Percentiles rank a stretch among this genome's conserved stretches.
Evolutionary conservation across 2,113 vertebrate genomes (phyloP).

Genomic region (Athene cunicularia): DNA sequence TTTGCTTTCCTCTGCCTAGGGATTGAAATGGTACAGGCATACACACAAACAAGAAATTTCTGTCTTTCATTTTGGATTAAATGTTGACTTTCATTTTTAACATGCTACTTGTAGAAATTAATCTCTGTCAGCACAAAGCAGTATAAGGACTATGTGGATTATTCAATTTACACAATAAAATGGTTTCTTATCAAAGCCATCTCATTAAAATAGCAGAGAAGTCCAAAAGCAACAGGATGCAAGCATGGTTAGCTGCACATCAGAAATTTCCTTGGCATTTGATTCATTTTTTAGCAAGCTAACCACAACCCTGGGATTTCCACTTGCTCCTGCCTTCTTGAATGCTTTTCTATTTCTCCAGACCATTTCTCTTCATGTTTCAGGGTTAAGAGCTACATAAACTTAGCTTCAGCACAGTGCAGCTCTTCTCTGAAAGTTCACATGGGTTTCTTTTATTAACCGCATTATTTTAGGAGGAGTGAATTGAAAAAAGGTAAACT

Average conservation of each 20-base stretch:
- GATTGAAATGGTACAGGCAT: neutral
- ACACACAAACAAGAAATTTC: neutral
- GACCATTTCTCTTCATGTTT: neutral
- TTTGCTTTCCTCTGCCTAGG: neutral
- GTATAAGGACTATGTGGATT: neutral
- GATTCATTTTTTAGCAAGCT: neutral
- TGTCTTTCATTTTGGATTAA: neutral
- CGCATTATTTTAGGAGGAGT: conserved; percentile 21
- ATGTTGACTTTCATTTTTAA: neutral
- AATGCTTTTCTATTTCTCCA: neutral
- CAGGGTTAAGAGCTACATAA: neutral
- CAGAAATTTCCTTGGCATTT: neutral
- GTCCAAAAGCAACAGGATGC: neutral
- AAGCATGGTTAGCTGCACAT: neutral
- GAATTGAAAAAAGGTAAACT: neutral
- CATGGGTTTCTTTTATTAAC: conserved; percentile 55
- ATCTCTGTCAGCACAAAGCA: neutral
- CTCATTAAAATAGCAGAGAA: neutral
- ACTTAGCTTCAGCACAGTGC: neutral
- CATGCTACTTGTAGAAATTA: neutral
- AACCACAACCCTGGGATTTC: neutral
- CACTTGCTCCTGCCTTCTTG: neutral
- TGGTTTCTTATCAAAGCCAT: neutral
- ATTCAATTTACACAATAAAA: neutral
- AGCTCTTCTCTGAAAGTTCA: neutral